These are phyloP conservation scores for Lapara coniferarum DNA, from an alignment of 2,888 invertebrate genomes.

Conservation along the genomic window DNA sequence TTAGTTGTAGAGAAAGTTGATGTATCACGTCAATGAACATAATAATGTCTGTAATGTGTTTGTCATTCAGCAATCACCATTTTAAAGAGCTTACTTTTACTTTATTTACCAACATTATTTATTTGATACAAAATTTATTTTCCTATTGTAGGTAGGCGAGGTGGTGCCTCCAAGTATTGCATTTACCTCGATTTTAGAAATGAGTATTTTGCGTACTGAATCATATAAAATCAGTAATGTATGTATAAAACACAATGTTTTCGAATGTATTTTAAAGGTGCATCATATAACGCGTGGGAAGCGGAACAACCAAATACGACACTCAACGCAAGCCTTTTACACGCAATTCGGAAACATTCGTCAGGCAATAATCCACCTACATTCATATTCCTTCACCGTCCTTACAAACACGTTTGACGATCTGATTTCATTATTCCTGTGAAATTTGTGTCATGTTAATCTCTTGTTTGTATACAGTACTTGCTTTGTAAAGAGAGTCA, in stretches of 20 bases:
- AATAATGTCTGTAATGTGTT: not conserved
- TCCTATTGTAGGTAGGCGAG: not conserved
- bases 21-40: not conserved
- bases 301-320: slow-evolving; percentile 13
- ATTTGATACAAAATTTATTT: not conserved
- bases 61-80: not conserved
- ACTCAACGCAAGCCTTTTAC: slow-evolving; percentile 14
- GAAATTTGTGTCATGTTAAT: slow-evolving; percentile 22
- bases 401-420: slow-evolving; percentile 6
- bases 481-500: slow-evolving; percentile 53
- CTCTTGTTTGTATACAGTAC: slow-evolving; percentile 33
- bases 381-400: slow-evolving; percentile 26
- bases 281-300: slow-evolving; percentile 12
- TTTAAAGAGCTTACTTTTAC: not conserved
- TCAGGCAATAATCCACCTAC: slow-evolving; percentile 14
- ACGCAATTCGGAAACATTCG: slow-evolving; percentile 20
- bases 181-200: not conserved
- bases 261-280: slow-evolving; percentile 1
- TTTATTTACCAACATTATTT: not conserved
- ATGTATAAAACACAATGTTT: not conserved
- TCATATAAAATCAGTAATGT: slow-evolving; percentile 9
- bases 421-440: slow-evolving; percentile 24
- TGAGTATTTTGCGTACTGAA: not conserved
- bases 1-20: slow-evolving; percentile 11
- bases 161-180: not conserved